These are phyloP conservation scores for Proctacanthus coquilletti DNA, from an alignment of 1,140 invertebrate species.

Conservation along the genomic window DNA sequence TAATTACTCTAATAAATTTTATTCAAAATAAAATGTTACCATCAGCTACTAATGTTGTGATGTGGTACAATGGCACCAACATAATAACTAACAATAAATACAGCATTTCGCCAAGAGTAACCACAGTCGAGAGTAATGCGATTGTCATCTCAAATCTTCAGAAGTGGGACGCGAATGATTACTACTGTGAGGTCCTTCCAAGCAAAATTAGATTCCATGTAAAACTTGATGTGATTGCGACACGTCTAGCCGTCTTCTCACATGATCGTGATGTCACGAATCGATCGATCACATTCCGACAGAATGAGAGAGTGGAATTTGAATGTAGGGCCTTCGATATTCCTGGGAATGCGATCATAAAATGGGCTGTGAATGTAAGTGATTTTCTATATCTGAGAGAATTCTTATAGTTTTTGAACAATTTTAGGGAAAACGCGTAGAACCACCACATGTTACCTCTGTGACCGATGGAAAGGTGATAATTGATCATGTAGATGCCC, in stretches of 20 bases:
- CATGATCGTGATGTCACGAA: constrained; percentile 24
- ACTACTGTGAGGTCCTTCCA: constrained; percentile 21
- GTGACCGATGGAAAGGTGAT: constrained; percentile 3
- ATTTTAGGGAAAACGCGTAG: constrained; percentile 17
- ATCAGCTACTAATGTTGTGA: constrained; percentile 17
- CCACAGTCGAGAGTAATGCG: constrained; percentile 18
- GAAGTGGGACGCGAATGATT: constrained; percentile 18
- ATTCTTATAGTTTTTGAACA: not conserved
- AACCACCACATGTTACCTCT: not conserved
- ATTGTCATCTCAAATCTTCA: constrained; percentile 12
- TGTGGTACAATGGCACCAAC: constrained; percentile 21
- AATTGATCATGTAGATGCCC: constrained; percentile 18
- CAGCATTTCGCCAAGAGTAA: constrained; percentile 11
- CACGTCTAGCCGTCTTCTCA: constrained; percentile 17
- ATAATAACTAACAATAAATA: constrained; percentile 14
- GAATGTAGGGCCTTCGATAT: constrained; percentile 17
- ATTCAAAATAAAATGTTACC: no score
- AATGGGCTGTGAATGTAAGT: constrained; percentile 27
- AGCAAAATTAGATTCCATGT: constrained; percentile 15
- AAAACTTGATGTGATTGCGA: constrained; percentile 12
- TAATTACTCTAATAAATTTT: no score
- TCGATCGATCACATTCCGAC: constrained; percentile 21
- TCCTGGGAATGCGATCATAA: constrained; percentile 12
- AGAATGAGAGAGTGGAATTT: constrained; percentile 21
- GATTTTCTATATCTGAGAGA: not conserved